Conservation (phyloP, 2,113 vertebrate genomes). For the Girardinichthys multiradiatus region DNA sequence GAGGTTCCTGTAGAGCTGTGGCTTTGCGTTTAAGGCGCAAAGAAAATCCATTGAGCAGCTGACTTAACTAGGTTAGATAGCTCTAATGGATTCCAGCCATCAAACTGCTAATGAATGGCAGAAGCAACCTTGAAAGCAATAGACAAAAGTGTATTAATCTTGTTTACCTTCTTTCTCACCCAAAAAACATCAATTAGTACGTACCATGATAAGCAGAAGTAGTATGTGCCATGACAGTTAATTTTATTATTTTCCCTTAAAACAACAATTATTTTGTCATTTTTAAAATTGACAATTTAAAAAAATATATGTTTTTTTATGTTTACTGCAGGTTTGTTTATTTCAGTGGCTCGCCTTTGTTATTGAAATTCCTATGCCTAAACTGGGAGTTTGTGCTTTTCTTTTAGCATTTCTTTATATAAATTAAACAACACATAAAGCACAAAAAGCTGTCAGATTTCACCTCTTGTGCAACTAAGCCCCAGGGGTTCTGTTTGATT, state of each 20-base stretch:
- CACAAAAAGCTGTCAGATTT: conserved; percentile 56
- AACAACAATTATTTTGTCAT: conserved; percentile 50
- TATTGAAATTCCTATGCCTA: conserved; percentile 14
- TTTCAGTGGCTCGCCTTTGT: conserved; percentile 50
- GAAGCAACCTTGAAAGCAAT: conserved; percentile 71
- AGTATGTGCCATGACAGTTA: conserved; percentile 19
- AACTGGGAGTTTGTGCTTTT: conserved; percentile 16
- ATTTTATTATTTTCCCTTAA: conserved; percentile 57
- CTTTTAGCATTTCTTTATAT: conserved; percentile 32
- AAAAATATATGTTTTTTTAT: neutral
- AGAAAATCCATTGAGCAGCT: conserved; percentile 60
- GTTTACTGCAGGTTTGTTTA: conserved; percentile 24
- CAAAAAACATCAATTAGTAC: neutral
- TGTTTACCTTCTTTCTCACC: neutral
- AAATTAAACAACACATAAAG: conserved; percentile 35
- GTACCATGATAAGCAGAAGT: no score
- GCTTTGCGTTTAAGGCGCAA: conserved; percentile 49
- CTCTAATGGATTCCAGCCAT: conserved; percentile 62
- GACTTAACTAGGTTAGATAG: conserved; percentile 70
- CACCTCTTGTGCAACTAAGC: conserved; percentile 48
- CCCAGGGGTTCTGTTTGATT: conserved; percentile 55
- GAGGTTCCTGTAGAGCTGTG: conserved; percentile 54
- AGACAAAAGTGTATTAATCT: conserved; percentile 53
- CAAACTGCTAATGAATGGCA: conserved; percentile 70
- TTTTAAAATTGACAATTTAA: conserved; percentile 32